Percentiles rank a stretch among this genome's conserved stretches.
These are phyloP conservation scores for Numida meleagris DNA, from an alignment of 2,113 vertebrate species.

Conservation along the genomic window DNA sequence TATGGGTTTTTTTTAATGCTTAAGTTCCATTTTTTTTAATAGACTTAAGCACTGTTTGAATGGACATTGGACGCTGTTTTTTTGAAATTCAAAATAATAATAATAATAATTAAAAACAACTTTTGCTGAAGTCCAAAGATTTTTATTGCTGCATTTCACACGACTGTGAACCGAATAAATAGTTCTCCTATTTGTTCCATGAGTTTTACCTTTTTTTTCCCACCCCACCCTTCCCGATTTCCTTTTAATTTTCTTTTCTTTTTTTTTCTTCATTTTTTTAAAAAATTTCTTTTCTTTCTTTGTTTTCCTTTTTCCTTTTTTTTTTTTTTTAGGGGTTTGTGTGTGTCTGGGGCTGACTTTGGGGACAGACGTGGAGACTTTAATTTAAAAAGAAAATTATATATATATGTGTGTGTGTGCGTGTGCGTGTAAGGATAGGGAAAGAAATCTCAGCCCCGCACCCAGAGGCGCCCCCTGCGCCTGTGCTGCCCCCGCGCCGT, in stretches of 20 bases:
- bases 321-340: neutral
- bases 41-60: slow-evolving; percentile 78
- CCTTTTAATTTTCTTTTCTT: neutral
- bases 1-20: slow-evolving; percentile 75
- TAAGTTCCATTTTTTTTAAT: slow-evolving; percentile 78
- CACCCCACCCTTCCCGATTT: slow-evolving; percentile 31
- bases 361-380: neutral
- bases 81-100: slow-evolving; percentile 79
- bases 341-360: neutral
- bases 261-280: neutral
- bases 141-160: slow-evolving; percentile 99
- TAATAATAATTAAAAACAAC: slow-evolving; percentile 73
- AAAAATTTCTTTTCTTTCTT: neutral
- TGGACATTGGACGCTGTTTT: slow-evolving; percentile 81
- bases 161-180: slow-evolving; percentile 94
- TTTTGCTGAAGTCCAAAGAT: slow-evolving; percentile 98
- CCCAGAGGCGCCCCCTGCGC: too few species aligned
- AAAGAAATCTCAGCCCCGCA: neutral
- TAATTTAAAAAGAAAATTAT: neutral
- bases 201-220: slow-evolving; percentile 68
- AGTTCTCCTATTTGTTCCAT: slow-evolving; percentile 85
- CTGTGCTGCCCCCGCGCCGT: too few species aligned
- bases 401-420: neutral
- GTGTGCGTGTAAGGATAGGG: neutral
- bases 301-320: neutral